phyloP scores from a whole-genome alignment of 2,888 invertebrate genomes.

The Hipparchia semele region DNA sequence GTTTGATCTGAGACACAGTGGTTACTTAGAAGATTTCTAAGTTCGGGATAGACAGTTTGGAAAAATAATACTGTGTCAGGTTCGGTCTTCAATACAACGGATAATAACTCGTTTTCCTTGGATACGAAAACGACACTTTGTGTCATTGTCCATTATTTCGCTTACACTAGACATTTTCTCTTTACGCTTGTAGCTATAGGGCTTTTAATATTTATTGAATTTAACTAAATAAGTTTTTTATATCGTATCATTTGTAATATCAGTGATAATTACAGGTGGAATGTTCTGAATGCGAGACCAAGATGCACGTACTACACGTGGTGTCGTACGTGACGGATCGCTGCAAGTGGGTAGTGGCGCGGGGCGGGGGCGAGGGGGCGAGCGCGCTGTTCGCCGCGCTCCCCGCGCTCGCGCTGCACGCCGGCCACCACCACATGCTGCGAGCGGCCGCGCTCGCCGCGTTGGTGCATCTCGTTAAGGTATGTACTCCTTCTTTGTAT shows the following conservation, averaged over 20 bases:
- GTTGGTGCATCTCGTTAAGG: slow-evolving; percentile 93
- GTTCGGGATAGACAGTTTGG: background rate
- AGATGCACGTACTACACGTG: slow-evolving; percentile 96
- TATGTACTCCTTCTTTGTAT: slow-evolving; percentile 43
- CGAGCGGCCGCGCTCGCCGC: slow-evolving; percentile 95
- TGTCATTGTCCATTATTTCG: too few relatives aligned
- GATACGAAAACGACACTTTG: too few relatives aligned
- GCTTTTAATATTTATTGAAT: too few relatives aligned
- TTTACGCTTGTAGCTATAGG: too few relatives aligned
- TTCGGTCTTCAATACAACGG: too few relatives aligned
- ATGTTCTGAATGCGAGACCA: slow-evolving; percentile 95
- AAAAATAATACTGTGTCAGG: too few relatives aligned
- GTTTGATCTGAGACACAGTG: background rate
- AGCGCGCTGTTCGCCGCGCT: slow-evolving; percentile 90
- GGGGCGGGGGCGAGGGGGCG: slow-evolving; percentile 88
- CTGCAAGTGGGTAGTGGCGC: slow-evolving; percentile 90
- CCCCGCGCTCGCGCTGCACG: slow-evolving; percentile 94
- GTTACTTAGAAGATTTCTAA: background rate
- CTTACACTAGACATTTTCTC: too few relatives aligned
- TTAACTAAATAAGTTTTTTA: too few relatives aligned
- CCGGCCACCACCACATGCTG: slow-evolving; percentile 93
- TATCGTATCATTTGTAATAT: background rate
- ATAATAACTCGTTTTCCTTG: too few relatives aligned
- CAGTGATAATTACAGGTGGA: slow-evolving; percentile 84
- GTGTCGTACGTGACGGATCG: slow-evolving; percentile 95